These are phyloP conservation scores for Danio albolineatus DNA, from an alignment of 2,797 vertebrate genomes.

Conservation along the genomic window DNA sequence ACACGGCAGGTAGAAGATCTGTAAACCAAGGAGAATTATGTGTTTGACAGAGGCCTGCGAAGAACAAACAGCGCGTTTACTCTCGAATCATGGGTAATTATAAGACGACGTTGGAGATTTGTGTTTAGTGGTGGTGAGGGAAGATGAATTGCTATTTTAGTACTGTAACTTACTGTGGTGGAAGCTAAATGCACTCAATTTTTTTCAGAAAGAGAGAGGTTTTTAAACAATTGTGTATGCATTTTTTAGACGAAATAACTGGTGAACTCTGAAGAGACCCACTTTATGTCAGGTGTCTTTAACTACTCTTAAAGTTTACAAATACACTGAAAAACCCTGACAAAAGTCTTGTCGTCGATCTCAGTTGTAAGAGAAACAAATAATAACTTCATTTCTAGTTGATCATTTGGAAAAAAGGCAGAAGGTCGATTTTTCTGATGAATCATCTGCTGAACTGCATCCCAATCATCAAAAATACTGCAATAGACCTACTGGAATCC, in stretches of 20 bases:
- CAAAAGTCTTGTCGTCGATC: too few species aligned
- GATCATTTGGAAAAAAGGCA: too few species aligned
- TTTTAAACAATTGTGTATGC: neutral
- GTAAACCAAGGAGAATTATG: constrained; percentile 48
- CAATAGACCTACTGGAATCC: too few species aligned
- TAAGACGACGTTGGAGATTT: constrained; percentile 7
- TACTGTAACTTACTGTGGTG: neutral
- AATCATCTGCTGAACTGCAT: too few species aligned
- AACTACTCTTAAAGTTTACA: too few species aligned
- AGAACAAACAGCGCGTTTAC: constrained; percentile 49
- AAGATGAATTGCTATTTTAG: neutral
- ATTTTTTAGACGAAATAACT: neutral
- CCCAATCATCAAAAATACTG: too few species aligned
- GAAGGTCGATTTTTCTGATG: too few species aligned
- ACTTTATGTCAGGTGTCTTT: too few species aligned
- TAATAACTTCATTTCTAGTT: too few species aligned
- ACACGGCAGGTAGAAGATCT: constrained; percentile 30
- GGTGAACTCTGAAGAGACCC: neutral
- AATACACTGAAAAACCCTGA: too few species aligned
- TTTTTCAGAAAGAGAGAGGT: neutral
- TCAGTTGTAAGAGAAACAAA: too few species aligned
- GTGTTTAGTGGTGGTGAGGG: constrained; percentile 19
- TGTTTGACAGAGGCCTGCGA: constrained; percentile 21
- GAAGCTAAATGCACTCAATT: neutral
- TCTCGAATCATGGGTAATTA: constrained; percentile 39